These are phyloP conservation scores for Cettia cetti DNA, from an alignment of 2,113 vertebrate genomes.

Conservation along the genomic window DNA sequence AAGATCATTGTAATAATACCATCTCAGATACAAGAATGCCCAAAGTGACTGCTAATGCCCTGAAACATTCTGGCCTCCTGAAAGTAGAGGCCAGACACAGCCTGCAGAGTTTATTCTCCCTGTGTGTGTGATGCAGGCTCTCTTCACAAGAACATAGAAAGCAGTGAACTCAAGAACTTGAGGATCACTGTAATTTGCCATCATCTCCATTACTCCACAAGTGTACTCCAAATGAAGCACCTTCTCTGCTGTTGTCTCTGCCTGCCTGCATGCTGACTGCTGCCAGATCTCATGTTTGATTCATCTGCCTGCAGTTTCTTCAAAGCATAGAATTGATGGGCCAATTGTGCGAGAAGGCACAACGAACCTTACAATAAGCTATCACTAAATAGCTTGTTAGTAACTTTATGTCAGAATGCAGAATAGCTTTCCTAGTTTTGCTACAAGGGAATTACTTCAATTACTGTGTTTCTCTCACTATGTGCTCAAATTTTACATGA, in stretches of 20 bases:
- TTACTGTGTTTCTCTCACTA: neutral
- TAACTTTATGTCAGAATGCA: neutral
- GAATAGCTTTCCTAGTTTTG: neutral
- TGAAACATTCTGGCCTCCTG: too few relatives aligned
- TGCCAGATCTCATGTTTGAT: neutral
- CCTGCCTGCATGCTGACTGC: neutral
- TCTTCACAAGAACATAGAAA: too few relatives aligned
- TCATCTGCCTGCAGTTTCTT: neutral
- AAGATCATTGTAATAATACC: neutral
- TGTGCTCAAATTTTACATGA: fast-evolving
- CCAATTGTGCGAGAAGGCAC: neutral
- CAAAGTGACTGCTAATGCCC: neutral
- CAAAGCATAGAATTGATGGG: neutral
- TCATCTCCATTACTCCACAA: neutral
- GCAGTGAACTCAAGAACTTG: neutral
- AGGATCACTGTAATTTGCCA: neutral
- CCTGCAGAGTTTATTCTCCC: neutral
- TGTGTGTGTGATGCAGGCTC: neutral
- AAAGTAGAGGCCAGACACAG: too few relatives aligned
- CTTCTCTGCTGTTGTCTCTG: neutral
- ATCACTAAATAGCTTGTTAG: neutral
- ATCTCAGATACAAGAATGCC: neutral
- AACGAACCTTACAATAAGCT: neutral
- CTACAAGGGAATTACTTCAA: neutral
- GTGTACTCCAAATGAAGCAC: neutral